Evolutionary conservation across 2,797 vertebrate species (phyloP).

Genomic region (Gouania willdenowi): DNA sequence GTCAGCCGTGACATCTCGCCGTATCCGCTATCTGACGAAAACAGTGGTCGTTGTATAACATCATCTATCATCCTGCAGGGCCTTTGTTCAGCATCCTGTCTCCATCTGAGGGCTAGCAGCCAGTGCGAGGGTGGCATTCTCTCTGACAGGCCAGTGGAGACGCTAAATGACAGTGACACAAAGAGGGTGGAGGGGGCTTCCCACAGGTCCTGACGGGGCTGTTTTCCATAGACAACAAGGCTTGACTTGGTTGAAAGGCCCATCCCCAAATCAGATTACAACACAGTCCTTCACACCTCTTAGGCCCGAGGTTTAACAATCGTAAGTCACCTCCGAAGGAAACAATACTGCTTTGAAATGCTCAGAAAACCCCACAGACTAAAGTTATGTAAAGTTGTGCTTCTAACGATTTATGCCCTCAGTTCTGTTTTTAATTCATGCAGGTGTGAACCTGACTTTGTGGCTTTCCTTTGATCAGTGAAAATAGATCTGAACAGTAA

Average conservation of each 20-base stretch:
- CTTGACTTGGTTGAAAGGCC: constrained; percentile 63
- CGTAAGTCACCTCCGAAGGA: constrained; percentile 18
- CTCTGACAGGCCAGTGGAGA: constrained; percentile 67
- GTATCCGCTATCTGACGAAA: constrained; percentile 49
- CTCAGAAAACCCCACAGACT: constrained; percentile 4
- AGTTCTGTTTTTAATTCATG: too few relatives aligned
- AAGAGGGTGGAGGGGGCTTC: constrained; percentile 62
- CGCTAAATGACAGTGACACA: constrained; percentile 78
- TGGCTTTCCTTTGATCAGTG: too few relatives aligned
- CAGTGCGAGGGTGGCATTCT: constrained; percentile 61
- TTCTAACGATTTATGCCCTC: too few relatives aligned
- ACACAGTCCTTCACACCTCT: constrained; percentile 42
- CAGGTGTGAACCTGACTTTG: too few relatives aligned
- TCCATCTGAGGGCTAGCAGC: constrained; percentile 48
- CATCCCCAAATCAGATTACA: constrained; percentile 56
- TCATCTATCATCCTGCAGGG: constrained; percentile 70
- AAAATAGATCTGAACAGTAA: too few relatives aligned
- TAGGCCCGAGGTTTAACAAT: constrained; percentile 30
- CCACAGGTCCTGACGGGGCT: constrained; percentile 66
- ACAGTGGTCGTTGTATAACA: constrained; percentile 58
- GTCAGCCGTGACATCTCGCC: constrained; percentile 25
- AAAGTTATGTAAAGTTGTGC: too few relatives aligned
- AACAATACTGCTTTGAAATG: constrained; percentile 9
- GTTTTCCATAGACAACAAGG: constrained; percentile 63
- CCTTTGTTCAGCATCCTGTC: constrained; percentile 66